Conservation (phyloP, 2,888 invertebrate genomes). For the Sphaerophoria taeniata region DNA sequence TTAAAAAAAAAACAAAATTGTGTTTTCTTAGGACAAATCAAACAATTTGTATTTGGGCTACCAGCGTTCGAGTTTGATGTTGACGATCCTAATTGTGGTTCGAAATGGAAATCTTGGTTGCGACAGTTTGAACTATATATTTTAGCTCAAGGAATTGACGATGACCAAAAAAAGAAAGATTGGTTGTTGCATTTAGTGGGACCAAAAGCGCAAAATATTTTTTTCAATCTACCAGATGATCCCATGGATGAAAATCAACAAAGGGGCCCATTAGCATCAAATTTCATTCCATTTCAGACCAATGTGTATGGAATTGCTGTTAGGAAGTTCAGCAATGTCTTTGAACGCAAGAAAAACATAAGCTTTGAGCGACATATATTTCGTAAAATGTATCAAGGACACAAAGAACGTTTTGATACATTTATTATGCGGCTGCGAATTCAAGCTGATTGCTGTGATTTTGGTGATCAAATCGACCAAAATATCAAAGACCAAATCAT, state of each 20-base stretch:
- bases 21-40: no score
- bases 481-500: neutral
- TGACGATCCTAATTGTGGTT: no score
- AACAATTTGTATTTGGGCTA: no score
- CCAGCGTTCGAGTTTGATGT: no score
- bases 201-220: no score
- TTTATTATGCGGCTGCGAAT: neutral
- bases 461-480: constrained; percentile 3
- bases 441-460: neutral
- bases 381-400: neutral
- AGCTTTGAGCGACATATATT: neutral
- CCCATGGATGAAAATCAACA: neutral
- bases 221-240: neutral
- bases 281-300: neutral
- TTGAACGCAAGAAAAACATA: neutral
- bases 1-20: no score
- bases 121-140: no score
- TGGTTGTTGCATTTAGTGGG: no score
- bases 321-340: neutral
- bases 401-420: neutral
- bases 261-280: neutral
- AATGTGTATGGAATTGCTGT: neutral
- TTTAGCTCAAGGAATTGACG: no score
- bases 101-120: no score
- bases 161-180: no score